Base-by-base conservation (phyloP, 2,797 vertebrate species). In the Tokudaia tokunoshimensis region DNA sequence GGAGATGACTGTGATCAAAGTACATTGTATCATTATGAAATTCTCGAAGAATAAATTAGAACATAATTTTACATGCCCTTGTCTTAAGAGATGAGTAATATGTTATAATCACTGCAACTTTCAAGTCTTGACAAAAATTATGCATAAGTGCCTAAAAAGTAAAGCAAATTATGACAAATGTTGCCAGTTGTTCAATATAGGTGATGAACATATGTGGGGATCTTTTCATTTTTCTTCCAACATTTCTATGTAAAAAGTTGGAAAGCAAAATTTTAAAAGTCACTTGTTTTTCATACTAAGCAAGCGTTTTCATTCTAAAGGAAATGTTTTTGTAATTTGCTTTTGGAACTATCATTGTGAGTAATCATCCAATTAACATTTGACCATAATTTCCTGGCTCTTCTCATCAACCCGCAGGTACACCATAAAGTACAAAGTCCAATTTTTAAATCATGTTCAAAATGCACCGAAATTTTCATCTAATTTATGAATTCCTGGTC, bases 401-500 rank as follows among this genome's bases (percentile, higher is more conserved):
- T 72, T 86, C 61, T 91, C 76, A 52, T 41, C 19, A 95, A 80
- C 76, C 84, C 34, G n/a, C 19, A 91, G 82, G 61, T 80, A 88
- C 37, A 78, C 17, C 34, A 26, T n/a, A 34, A 90, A 82, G 70
- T 87, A 87, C 80, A 91, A 91, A 84, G 41, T 59, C 34, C 1
- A 86, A 86, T 78, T 79, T 94, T 67, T 83, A 92, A 89, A 52
- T 63, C 81, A 10, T 52, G 34, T 67, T 90, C 67, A 26, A 96
- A 82, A 82, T 72, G 82, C 13, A 37, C 11, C 88, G 26, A 95
- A 83, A 59, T 94, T 74, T 79, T 34, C 75, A 55, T 44, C 41
- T 82, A 63, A 92, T 78, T 47, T 37, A 52, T 76, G 8, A 92
- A 95, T 74, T 92, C 80, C 41, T 37, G 55, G 20, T 26, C 22